A percentile compares a stretch with the other conserved stretches of the same genome.
phyloP scores from a whole-genome alignment of 2,888 invertebrate genomes.

The Uloborus plumipes region DNA sequence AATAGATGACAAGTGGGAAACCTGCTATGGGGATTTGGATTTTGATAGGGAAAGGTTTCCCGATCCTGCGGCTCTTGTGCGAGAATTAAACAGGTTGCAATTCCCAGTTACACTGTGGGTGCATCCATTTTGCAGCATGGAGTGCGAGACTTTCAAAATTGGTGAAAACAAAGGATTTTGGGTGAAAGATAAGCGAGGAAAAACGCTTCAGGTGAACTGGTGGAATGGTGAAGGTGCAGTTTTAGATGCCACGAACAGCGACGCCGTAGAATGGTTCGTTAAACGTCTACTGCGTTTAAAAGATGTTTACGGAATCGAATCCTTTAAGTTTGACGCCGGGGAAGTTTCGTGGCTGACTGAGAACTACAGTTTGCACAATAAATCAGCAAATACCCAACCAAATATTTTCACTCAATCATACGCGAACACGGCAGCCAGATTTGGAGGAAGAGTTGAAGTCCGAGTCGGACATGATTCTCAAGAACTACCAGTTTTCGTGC shows the following conservation, averaged over 20 bases:
- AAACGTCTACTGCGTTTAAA: constrained; percentile 73
- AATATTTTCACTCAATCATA: constrained; percentile 68
- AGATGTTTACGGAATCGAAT: constrained; percentile 78
- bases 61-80: constrained; percentile 77
- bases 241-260: constrained; percentile 82
- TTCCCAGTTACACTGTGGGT: constrained; percentile 86
- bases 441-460: constrained; percentile 79
- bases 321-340: constrained; percentile 87
- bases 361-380: constrained; percentile 68
- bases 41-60: constrained; percentile 82
- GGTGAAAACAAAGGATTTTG: constrained; percentile 72
- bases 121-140: constrained; percentile 85
- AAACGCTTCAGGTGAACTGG: constrained; percentile 74
- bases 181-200: constrained; percentile 71
- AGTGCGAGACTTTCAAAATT: constrained; percentile 68
- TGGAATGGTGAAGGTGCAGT: constrained; percentile 74
- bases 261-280: constrained; percentile 75
- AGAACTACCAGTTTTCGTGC: constrained; percentile 79
- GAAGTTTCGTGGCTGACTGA: constrained; percentile 80
- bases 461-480: constrained; percentile 82
- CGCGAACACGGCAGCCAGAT: constrained; percentile 67
- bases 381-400: constrained; percentile 67
- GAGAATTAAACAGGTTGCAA: constrained; percentile 75
- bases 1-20: constrained; percentile 87
- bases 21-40: constrained; percentile 84